Conservation (phyloP, 2,797 vertebrate species). For the Sebastes elongatus region DNA sequence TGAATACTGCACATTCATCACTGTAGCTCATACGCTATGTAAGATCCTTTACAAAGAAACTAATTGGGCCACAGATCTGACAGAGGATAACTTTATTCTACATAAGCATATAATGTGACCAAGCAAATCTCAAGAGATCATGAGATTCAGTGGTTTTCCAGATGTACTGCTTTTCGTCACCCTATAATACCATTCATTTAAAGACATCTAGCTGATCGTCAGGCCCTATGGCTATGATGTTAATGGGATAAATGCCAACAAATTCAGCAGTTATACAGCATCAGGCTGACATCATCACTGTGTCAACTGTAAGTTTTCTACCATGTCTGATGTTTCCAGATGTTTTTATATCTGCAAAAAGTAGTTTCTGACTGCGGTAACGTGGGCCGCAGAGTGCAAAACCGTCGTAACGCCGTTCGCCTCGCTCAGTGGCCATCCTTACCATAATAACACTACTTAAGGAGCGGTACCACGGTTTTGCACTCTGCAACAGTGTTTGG, state of each 20-base stretch:
- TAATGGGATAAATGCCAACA: not conserved
- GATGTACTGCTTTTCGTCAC: not conserved
- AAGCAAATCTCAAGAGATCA: not conserved
- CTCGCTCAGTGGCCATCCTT: too few species aligned
- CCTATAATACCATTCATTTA: not conserved
- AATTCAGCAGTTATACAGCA: not conserved
- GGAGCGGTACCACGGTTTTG: too few species aligned
- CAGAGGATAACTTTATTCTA: not conserved
- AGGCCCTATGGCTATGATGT: not conserved
- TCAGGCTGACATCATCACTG: not conserved
- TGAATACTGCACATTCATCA: not conserved
- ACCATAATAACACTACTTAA: too few species aligned
- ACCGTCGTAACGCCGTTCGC: too few species aligned
- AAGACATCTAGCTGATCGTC: conserved; percentile 2
- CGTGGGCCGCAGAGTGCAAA: too few species aligned
- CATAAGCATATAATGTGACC: not conserved
- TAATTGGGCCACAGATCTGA: not conserved
- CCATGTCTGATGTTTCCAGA: not conserved
- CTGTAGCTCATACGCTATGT: not conserved
- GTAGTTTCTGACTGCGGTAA: not conserved
- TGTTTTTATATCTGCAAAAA: not conserved
- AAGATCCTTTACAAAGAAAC: not conserved
- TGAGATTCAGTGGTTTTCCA: not conserved
- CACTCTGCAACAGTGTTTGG: too few species aligned
- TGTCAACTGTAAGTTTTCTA: not conserved